phyloP scores from a whole-genome alignment of 2,113 vertebrate species.

The Oenanthe melanoleuca region DNA sequence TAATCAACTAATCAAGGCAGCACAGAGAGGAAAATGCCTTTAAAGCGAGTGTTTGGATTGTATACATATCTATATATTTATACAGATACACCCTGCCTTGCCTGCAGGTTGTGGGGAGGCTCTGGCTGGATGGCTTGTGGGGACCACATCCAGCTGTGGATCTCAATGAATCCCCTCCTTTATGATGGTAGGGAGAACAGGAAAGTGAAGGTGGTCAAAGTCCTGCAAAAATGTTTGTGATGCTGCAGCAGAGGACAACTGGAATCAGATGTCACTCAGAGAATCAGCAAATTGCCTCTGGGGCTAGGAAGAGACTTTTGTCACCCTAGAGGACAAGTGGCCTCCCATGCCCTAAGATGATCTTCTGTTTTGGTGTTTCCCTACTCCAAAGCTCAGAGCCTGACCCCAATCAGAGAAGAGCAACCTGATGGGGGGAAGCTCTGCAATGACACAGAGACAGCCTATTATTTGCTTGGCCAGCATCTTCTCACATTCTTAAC shows the following conservation, averaged over 20 bases:
- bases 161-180: background rate
- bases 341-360: background rate
- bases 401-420: background rate
- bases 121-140: background rate
- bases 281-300: background rate
- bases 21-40: background rate
- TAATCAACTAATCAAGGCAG: background rate
- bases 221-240: background rate
- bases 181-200: background rate
- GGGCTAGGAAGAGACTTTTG: background rate
- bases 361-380: background rate
- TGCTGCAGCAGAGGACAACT: background rate
- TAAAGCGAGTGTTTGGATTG: background rate
- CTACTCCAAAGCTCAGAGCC: background rate
- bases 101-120: fast-evolving
- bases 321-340: background rate
- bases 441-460: background rate
- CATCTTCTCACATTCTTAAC: background rate
- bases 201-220: background rate
- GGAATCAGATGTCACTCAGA: background rate
- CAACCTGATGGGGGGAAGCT: background rate
- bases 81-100: background rate
- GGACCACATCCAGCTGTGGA: background rate
- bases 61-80: background rate
- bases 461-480: background rate